Conservation (phyloP, 1,140 invertebrate genomes). For the Aleiodes sp. region DNA sequence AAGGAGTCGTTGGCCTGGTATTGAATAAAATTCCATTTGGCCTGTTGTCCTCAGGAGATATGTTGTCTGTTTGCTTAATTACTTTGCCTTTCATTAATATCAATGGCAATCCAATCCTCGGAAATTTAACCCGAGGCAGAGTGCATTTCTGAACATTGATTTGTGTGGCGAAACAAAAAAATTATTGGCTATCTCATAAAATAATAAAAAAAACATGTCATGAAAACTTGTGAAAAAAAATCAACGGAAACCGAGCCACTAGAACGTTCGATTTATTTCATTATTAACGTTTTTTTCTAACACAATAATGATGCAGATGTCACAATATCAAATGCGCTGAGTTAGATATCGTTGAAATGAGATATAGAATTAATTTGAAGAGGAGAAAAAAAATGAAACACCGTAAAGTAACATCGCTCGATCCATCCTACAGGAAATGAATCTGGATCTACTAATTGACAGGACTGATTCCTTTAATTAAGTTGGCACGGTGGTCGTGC, state of each 20-base stretch:
- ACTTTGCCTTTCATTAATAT: constrained; percentile 57
- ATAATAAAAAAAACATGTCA: no score
- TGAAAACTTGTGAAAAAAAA: no score
- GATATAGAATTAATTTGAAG: no score
- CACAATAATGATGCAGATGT: neutral
- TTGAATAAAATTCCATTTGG: constrained; percentile 44
- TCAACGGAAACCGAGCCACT: no score
- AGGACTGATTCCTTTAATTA: constrained; percentile 36
- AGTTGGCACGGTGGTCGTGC: constrained; percentile 37
- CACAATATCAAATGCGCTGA: neutral
- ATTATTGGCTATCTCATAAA: no score
- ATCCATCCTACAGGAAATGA: constrained; percentile 23
- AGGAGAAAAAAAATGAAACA: neutral
- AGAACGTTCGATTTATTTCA: no score
- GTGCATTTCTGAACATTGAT: no score
- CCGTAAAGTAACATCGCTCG: neutral
- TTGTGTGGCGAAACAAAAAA: no score
- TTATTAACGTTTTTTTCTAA: neutral
- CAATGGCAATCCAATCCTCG: constrained; percentile 43
- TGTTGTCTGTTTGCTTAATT: constrained; percentile 56
- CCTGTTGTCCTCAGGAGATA: constrained; percentile 52
- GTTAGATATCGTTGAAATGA: neutral
- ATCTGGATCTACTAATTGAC: constrained; percentile 36
- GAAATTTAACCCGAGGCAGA: no score
- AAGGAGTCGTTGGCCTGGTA: constrained; percentile 16